Base-by-base conservation (phyloP, 1,140 invertebrate species). In the Marisa cornuarietis region DNA sequence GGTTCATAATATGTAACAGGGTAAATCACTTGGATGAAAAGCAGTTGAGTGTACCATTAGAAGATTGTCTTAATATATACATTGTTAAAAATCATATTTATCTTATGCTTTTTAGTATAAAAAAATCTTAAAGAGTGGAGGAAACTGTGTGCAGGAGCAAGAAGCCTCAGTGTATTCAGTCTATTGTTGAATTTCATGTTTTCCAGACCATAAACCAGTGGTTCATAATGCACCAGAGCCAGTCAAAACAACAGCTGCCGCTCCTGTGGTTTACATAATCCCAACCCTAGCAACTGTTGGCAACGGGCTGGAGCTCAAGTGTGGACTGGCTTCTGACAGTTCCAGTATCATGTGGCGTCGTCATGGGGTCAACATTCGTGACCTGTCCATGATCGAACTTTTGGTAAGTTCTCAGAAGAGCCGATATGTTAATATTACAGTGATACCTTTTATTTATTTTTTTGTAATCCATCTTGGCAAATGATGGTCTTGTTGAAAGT, bases 251-350 rank as follows among this genome's bases (percentile, higher is more conserved):
- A 88, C 95, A 84, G 94, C 95, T 87, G 95, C 95, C 11, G 31
- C 63, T 49, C 71, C 65, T 87, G 94, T 94, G 26, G 90, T 95
- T 52, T 94, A 95, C 87, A 92, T 94, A 26, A 94, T 91, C 92
- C 94, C 85, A 90, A 95, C 80, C 92, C 93, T 80, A 93, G 94
- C 63, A 87, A 94, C 79, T 18, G 94, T 95, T 22, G 95, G 94
- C 24, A 95, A 95, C 89, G 95, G 95, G 85, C 93, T 96, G 54
- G 95, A 96, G 88, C 94, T 96, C 79, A 95, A 95, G 86, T 96
- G 95, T 90, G 95, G 95, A 87, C 81, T 89, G 75, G 75, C 81
- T 77, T 94, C 95, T 18, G 94, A 93, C 18, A 94, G 94, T 66
- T 94, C 93, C 22, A 94, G 94, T 24, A 93, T 95, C 65, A 92